phyloP scores from a whole-genome alignment of 2,113 vertebrate species.

The Hippoglossus stenolepis region DNA sequence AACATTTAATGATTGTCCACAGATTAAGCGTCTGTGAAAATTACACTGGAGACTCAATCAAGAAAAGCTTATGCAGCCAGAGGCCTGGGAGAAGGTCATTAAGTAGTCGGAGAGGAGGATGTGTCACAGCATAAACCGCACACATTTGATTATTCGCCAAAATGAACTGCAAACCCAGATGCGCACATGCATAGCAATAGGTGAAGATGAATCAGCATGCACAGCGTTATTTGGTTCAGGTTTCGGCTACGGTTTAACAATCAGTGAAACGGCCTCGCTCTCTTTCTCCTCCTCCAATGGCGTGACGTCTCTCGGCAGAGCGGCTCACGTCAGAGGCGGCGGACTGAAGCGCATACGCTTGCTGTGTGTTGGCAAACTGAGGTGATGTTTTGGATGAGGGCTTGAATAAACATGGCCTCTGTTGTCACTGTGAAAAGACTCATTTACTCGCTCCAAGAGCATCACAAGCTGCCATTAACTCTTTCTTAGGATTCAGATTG shows the following conservation, averaged over 20 bases:
- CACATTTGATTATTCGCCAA: constrained; percentile 35
- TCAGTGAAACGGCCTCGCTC: constrained; percentile 24
- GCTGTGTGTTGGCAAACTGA: constrained; percentile 58
- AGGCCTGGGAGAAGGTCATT: constrained; percentile 47
- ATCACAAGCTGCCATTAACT: constrained; percentile 48
- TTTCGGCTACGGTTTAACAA: constrained; percentile 45
- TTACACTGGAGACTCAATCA: constrained; percentile 56
- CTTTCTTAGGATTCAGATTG: constrained; percentile 22
- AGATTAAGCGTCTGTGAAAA: constrained; percentile 58
- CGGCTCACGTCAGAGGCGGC: constrained; percentile 60
- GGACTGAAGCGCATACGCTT: constrained; percentile 30
- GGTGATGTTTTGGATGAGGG: constrained; percentile 55
- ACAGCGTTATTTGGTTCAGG: constrained; percentile 17
- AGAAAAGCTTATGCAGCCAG: constrained; percentile 35
- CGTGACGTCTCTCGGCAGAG: constrained; percentile 46
- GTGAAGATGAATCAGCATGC: constrained; percentile 41
- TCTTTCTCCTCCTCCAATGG: constrained; percentile 48
- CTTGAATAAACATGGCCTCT: constrained; percentile 63
- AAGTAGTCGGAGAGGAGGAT: constrained; percentile 20
- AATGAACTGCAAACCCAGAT: constrained; percentile 17
- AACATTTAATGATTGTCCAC: constrained; percentile 4
- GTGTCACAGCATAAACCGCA: constrained; percentile 41
- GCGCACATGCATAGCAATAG: constrained; percentile 26
- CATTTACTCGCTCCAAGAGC: constrained; percentile 56
- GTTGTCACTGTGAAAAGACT: constrained; percentile 58